Evolutionary conservation across 2,888 invertebrate species (phyloP).

Genomic region (Drosophila lutescens): DNA sequence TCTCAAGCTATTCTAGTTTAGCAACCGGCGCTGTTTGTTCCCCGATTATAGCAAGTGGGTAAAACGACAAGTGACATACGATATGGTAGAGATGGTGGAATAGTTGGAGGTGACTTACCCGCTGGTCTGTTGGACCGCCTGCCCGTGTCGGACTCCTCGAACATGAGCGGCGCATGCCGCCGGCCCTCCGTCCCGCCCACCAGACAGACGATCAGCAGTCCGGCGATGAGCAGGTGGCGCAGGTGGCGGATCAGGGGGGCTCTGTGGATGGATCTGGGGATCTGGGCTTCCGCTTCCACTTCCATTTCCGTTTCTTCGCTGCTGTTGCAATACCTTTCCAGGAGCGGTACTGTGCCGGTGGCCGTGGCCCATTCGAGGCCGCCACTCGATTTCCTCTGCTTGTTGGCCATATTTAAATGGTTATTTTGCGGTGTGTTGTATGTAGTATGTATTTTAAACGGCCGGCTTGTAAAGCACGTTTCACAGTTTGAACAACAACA

Average conservation of each 20-base stretch:
- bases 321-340: conserved; percentile 44
- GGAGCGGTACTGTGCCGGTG: conserved; percentile 61
- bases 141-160: conserved; percentile 88
- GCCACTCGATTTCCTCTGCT: conserved; percentile 20
- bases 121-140: conserved; percentile 88
- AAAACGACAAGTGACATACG: conserved; percentile 6
- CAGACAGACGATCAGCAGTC: conserved; percentile 36
- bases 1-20: background rate
- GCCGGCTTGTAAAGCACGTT: conserved; percentile 8
- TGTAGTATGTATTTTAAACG: background rate
- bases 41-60: background rate
- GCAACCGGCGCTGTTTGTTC: conserved; percentile 12
- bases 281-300: background rate
- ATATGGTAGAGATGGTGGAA: conserved; percentile 10
- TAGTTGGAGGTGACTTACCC: conserved; percentile 86
- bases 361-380: conserved; percentile 57
- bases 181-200: conserved; percentile 76
- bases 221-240: conserved; percentile 71
- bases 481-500: conserved; percentile 7
- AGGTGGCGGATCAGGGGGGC: conserved; percentile 32
- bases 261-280: conserved; percentile 1
- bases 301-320: background rate
- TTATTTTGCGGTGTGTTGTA: background rate
- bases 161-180: conserved; percentile 87
- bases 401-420: conserved; percentile 35